Percentiles rank a stretch among this genome's conserved stretches.
These are phyloP conservation scores for Macrobrachium nipponense DNA, from an alignment of 1,140 invertebrate genomes.

Conservation along the genomic window DNA sequence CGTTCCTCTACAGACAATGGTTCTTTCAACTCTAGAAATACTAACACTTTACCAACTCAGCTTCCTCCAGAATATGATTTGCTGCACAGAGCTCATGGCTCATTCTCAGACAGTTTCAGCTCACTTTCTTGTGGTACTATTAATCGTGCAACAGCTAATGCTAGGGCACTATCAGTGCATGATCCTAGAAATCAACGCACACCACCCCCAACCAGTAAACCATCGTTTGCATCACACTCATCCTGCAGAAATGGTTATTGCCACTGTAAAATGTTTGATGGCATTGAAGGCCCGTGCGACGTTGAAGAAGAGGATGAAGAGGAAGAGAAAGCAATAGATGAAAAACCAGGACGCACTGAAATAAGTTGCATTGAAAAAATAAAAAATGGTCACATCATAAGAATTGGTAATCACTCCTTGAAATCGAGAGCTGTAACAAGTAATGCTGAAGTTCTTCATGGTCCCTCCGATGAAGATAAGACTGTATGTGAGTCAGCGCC, in stretches of 20 bases:
- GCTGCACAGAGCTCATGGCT: constrained; percentile 47
- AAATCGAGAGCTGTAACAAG: background rate
- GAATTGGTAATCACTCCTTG: background rate
- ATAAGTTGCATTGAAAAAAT: background rate
- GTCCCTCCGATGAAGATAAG: background rate
- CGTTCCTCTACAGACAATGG: constrained; percentile 58
- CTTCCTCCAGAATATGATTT: constrained; percentile 44
- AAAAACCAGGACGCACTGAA: background rate
- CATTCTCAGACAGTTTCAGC: constrained; percentile 60
- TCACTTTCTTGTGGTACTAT: constrained; percentile 58
- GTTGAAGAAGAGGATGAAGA: constrained; percentile 35
- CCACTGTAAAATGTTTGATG: constrained; percentile 53
- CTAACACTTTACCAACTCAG: constrained; percentile 56
- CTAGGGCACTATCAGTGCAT: background rate
- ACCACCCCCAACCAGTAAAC: constrained; percentile 13
- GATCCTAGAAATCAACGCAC: constrained; percentile 16
- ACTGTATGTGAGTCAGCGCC: constrained; percentile 39
- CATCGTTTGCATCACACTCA: constrained; percentile 25
- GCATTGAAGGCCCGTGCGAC: constrained; percentile 41
- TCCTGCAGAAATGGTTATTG: constrained; percentile 52
- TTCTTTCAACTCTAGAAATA: constrained; percentile 60
- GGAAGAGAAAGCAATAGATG: constrained; percentile 8
- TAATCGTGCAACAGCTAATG: constrained; percentile 14
- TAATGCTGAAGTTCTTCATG: background rate
- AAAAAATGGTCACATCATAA: too few relatives aligned